Percentiles rank a stretch among this genome's conserved stretches.
These are phyloP conservation scores for Ctenomys sociabilis DNA, from an alignment of 2,113 vertebrate species.

Conservation along the genomic window DNA sequence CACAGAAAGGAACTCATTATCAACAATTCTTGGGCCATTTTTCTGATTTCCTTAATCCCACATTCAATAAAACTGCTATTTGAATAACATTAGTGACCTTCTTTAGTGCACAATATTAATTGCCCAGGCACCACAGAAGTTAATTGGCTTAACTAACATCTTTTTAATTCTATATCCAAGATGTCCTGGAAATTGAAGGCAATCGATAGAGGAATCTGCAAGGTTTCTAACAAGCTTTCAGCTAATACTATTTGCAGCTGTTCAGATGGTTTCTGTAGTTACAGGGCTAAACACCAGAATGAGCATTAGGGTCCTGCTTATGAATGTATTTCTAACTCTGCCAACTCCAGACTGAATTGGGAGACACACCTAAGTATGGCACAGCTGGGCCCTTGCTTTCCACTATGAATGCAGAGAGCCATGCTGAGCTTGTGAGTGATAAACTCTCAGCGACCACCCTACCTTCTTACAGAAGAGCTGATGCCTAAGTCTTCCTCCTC, in stretches of 20 bases:
- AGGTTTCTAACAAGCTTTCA: constrained; percentile 67
- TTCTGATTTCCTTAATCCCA: constrained; percentile 49
- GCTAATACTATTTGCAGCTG: constrained; percentile 74
- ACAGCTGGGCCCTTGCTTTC: neutral
- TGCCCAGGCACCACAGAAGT: constrained; percentile 25
- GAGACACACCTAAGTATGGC: neutral
- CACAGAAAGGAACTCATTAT: constrained; percentile 51
- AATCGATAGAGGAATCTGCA: constrained; percentile 73
- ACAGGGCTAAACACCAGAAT: constrained; percentile 61
- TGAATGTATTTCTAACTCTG: constrained; percentile 56
- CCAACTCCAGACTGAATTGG: neutral
- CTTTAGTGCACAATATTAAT: neutral
- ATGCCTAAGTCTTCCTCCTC: neutral
- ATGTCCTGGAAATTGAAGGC: constrained; percentile 72
- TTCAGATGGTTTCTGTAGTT: constrained; percentile 68
- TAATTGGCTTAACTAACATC: constrained; percentile 74
- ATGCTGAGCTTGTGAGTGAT: neutral
- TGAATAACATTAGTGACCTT: constrained; percentile 46
- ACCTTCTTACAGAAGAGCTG: neutral
- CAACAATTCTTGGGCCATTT: constrained; percentile 38
- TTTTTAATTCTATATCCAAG: constrained; percentile 74
- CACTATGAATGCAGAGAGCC: neutral
- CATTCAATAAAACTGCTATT: constrained; percentile 63
- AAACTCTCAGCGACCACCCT: neutral
- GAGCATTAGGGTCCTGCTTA: constrained; percentile 12